Evolutionary conservation across 2,113 vertebrate species (phyloP).

Genomic region (Scalopus aquaticus): DNA sequence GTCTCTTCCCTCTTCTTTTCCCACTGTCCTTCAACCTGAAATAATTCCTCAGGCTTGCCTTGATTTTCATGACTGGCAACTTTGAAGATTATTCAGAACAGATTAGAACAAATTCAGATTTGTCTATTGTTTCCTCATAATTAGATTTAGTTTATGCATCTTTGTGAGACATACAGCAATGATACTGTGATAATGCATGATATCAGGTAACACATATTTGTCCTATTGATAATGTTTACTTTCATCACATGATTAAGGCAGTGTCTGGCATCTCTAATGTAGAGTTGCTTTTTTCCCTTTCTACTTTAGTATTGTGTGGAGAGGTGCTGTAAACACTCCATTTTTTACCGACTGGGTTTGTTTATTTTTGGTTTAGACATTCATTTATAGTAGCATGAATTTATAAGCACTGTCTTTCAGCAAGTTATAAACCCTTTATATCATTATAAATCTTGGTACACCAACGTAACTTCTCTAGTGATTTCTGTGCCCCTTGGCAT

Average conservation of each 20-base stretch:
- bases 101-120: neutral
- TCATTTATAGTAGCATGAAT: neutral
- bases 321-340: neutral
- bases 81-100: constrained; percentile 13
- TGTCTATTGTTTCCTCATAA: neutral
- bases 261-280: neutral
- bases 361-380: neutral
- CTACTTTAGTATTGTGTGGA: constrained; percentile 11
- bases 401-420: neutral
- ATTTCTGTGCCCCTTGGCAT: neutral
- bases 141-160: neutral
- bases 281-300: constrained; percentile 30
- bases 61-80: neutral
- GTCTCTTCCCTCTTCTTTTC: neutral
- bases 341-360: neutral
- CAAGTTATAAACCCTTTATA: constrained; percentile 10
- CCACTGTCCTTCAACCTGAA: neutral
- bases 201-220: neutral
- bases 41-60: neutral
- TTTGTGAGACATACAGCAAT: constrained; percentile 12
- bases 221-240: neutral
- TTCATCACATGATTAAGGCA: neutral
- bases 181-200: neutral
- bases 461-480: neutral
- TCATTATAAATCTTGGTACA: neutral